A percentile compares a stretch with the other conserved stretches of the same genome.
Evolutionary conservation across 2,113 vertebrate genomes (phyloP).

Genomic region (Aythya baeri): DNA sequence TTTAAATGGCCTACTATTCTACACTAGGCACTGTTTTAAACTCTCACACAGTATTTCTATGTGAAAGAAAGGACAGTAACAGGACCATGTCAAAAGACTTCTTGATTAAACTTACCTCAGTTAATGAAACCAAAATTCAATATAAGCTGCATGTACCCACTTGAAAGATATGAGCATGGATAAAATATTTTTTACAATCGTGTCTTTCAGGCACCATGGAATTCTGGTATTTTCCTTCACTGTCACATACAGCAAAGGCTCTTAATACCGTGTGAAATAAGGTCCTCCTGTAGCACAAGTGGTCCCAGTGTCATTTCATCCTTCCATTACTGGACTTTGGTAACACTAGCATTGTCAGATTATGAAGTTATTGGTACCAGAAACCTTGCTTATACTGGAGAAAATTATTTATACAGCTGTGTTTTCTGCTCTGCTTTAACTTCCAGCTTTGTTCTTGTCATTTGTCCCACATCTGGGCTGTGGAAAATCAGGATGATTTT

Average conservation of each 20-base stretch:
- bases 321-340: not conserved
- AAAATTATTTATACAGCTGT: not conserved
- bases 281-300: not conserved
- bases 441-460: not conserved
- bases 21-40: not conserved
- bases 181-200: not conserved
- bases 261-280: not conserved
- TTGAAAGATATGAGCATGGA: not conserved
- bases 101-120: not conserved
- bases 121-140: not conserved
- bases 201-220: not conserved
- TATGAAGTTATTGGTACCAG: not conserved
- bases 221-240: not conserved
- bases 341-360: not conserved
- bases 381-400: not conserved
- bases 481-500: not conserved
- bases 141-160: not conserved
- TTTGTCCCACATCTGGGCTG: not conserved
- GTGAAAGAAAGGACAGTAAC: not conserved
- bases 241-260: not conserved
- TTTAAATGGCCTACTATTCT: not conserved
- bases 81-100: not conserved
- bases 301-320: not conserved
- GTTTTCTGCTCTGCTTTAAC: not conserved
- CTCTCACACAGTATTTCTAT: not conserved